These are phyloP conservation scores for Coregonus clupeaformis DNA, from an alignment of 2,113 vertebrate species.

Conservation along the genomic window DNA sequence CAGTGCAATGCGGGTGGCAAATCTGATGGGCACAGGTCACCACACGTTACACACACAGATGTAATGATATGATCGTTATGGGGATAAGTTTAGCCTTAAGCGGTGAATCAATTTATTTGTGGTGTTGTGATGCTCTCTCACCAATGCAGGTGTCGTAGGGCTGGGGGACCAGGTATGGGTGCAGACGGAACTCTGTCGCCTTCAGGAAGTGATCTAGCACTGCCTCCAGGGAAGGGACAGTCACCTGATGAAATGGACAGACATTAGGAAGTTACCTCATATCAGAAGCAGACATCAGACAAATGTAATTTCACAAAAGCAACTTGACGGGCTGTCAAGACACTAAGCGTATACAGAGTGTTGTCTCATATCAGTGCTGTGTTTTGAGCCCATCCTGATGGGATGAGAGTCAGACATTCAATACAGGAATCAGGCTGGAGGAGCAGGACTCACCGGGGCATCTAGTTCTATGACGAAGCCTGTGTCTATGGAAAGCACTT, in stretches of 20 bases:
- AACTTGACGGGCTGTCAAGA: background rate
- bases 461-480: conserved; percentile 77
- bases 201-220: conserved; percentile 59
- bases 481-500: conserved; percentile 59
- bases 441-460: conserved; percentile 66
- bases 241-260: conserved; percentile 50
- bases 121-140: conserved; percentile 31
- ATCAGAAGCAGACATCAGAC: background rate
- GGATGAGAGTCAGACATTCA: too few species aligned
- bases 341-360: background rate
- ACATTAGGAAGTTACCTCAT: conserved; percentile 44
- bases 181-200: conserved; percentile 47
- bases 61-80: background rate
- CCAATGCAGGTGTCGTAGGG: conserved; percentile 59
- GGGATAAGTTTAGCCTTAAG: background rate
- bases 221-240: conserved; percentile 37
- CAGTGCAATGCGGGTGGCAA: background rate
- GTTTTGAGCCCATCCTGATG: background rate
- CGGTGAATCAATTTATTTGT: background rate
- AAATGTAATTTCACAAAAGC: too few species aligned
- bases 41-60: conserved; percentile 7
- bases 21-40: conserved; percentile 30
- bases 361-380: background rate
- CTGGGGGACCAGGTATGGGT: conserved; percentile 46
- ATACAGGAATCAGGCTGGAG: too few species aligned